Conservation (phyloP, 1,140 invertebrate species). For the Ceratosolen solmsi region DNA sequence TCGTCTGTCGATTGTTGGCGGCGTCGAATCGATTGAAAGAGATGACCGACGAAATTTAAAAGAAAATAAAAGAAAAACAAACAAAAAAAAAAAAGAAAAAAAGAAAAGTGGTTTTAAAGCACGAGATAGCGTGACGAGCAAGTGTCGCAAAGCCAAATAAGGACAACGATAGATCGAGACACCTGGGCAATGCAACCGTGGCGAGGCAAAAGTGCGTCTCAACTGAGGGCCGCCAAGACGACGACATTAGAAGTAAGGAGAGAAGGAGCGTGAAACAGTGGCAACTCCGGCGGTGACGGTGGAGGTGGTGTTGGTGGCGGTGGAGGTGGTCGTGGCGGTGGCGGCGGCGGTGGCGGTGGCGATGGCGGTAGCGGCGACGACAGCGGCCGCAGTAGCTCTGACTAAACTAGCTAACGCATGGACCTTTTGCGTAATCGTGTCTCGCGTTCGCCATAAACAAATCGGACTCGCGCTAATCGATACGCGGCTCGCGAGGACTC, state of each 20-base stretch:
- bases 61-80: neutral
- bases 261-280: neutral
- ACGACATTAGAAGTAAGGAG: neutral
- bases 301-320: neutral
- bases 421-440: slow-evolving; percentile 41
- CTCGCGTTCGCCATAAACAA: slow-evolving; percentile 14
- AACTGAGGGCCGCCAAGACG: slow-evolving; percentile 22
- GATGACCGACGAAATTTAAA: neutral
- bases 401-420: slow-evolving; percentile 32
- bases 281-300: neutral
- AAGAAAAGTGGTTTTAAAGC: too few relatives aligned
- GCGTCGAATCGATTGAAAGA: neutral
- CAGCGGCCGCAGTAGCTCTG: neutral
- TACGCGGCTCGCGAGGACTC: neutral
- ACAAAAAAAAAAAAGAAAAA: neutral
- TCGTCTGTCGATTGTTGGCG: neutral
- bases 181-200: neutral
- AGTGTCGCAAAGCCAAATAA: too few relatives aligned
- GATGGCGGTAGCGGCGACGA: neutral
- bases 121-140: too few relatives aligned
- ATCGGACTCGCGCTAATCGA: neutral
- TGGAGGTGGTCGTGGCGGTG: too few relatives aligned
- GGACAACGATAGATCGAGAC: neutral
- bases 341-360: neutral
- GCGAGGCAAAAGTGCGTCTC: slow-evolving; percentile 31